Evolutionary conservation across 2,888 invertebrate species (phyloP).

Genomic region (Athalia circularis): DNA sequence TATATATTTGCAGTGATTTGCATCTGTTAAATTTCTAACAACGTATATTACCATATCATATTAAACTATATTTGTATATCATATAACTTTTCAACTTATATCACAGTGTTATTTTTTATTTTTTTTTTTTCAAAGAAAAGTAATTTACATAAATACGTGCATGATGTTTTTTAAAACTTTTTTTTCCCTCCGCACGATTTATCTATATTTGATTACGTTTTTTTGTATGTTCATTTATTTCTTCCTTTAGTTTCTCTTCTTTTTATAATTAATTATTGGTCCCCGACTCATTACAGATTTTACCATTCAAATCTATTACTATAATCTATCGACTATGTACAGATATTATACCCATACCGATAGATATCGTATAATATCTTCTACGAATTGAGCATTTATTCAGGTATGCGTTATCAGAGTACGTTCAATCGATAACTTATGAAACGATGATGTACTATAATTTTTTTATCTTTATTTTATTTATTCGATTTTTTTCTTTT

Average conservation of each 20-base stretch:
- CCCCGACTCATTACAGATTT: background rate
- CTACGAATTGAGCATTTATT: conserved; percentile 55
- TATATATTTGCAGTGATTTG: background rate
- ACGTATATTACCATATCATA: background rate
- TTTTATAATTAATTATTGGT: background rate
- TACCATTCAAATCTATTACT: background rate
- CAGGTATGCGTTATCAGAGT: conserved; percentile 49
- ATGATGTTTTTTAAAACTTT: no score
- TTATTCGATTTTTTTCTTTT: no score
- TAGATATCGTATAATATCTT: background rate
- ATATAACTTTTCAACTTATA: background rate
- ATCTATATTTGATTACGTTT: background rate
- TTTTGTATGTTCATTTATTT: background rate
- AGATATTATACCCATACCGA: background rate
- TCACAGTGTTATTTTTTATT: background rate
- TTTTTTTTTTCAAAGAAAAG: no score
- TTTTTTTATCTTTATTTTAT: background rate
- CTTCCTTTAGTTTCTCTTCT: background rate
- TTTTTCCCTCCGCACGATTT: background rate
- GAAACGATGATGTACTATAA: background rate
- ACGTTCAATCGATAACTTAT: background rate
- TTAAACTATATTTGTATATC: background rate
- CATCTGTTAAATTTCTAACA: background rate
- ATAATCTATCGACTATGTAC: background rate
- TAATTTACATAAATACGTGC: no score